Evolutionary conservation across 2,888 invertebrate genomes (phyloP), one percentile per base, ranked within the genome.

Genomic region (Hyles lineata): DNA sequence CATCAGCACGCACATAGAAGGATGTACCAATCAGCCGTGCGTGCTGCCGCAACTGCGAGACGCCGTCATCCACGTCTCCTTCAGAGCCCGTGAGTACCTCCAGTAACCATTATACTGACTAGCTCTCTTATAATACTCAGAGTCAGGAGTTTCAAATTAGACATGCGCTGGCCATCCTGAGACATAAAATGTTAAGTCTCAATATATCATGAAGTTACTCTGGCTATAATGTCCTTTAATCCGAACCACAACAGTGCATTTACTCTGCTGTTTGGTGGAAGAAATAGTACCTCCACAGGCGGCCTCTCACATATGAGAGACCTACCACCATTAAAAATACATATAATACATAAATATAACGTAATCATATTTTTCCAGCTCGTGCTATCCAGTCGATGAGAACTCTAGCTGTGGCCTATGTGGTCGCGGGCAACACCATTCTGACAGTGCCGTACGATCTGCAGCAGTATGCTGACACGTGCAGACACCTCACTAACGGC

Each of bases 401-500:
- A 0, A 87, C 87, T 0, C 35, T 82, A 5, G 87, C 86, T 0
- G 78, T 80, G 0, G 89, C 87, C 0, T 84, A 81, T 72, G 5
- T 86, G 19, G 50, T 11, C 21, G 0, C 75, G 0, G 76, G 78
- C 0, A 29, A 75, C 0, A 23, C 81, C 5, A 73, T 76, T 0
- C 2, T 85, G 0, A 81, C 82, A 0, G 69, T 86, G 0, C 74
- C 76, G 0, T 87, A 89, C 75, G 76, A 77, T 71, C 82, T 89
- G n/a, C 81, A 79, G 0, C 76, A 73, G 0, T 72, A 85, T 7
- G 78, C 84, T 0, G 32, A 76, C 60, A 87, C 90, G 35, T 89
- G 89, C 80, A 86, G 89, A 79, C 86, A 81, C 83, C 76, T 90
- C 9, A 77, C 78, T 35, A 88, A 88, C 80, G 78, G 86, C 17